phyloP scores from a whole-genome alignment of 2,888 invertebrate genomes.

The Zygothrica quintamaculata region DNA sequence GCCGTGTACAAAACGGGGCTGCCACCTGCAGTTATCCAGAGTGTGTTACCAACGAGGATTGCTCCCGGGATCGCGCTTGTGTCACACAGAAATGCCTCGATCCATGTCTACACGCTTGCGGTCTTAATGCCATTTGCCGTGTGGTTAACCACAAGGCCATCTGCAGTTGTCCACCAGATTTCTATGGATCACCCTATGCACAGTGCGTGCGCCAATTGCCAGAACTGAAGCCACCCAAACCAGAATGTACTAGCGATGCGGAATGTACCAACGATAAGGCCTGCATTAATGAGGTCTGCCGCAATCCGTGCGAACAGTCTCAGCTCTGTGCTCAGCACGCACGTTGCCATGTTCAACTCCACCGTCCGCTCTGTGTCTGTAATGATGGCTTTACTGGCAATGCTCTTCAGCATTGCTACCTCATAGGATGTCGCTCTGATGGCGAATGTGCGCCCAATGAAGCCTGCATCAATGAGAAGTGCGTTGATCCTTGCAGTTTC shows the following conservation, averaged over 20 bases:
- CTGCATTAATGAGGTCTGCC: conserved; percentile 90
- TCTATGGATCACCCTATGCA: conserved; percentile 91
- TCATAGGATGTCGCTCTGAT: conserved; percentile 93
- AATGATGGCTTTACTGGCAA: conserved; percentile 92
- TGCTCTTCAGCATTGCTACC: conserved; percentile 90
- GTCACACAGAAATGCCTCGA: conserved; percentile 93
- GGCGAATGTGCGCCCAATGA: conserved; percentile 92
- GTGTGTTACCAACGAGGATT: conserved; percentile 95
- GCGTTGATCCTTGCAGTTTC: conserved; percentile 91
- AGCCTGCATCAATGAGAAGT: conserved; percentile 92
- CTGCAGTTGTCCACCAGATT: conserved; percentile 92
- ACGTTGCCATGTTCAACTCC: conserved; percentile 91
- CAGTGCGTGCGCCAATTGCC: conserved; percentile 87
- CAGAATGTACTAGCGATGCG: conserved; percentile 90
- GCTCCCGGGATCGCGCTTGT: conserved; percentile 92
- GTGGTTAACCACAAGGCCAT: conserved; percentile 92
- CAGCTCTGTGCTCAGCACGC: conserved; percentile 91
- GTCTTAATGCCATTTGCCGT: conserved; percentile 92
- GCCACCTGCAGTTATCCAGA: conserved; percentile 93
- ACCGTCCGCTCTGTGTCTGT: conserved; percentile 93
- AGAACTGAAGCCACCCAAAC: conserved; percentile 86
- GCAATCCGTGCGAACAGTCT: conserved; percentile 89
- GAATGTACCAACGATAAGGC: conserved; percentile 94
- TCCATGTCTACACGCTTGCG: conserved; percentile 93
- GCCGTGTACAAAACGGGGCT: conserved; percentile 88